A percentile compares a stretch with the other conserved stretches of the same genome.
These are phyloP conservation scores for Nannoperca obscura DNA, from an alignment of 2,797 vertebrate species.

Conservation along the genomic window DNA sequence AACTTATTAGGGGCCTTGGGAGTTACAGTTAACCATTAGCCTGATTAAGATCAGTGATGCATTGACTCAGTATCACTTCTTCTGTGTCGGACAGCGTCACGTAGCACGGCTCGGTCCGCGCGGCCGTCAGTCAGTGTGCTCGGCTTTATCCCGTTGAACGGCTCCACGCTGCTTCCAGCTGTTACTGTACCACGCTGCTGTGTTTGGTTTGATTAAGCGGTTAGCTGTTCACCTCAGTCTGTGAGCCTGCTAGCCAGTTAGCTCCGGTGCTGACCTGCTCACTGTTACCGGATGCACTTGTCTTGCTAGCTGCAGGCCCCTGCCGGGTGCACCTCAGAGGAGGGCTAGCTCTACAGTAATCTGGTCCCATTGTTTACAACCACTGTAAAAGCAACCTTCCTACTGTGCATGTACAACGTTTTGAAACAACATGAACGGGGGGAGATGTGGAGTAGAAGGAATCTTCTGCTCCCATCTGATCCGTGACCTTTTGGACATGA, in stretches of 20 bases:
- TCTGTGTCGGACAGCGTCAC: background rate
- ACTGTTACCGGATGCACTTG: constrained; percentile 9
- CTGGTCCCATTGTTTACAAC: background rate
- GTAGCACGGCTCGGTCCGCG: constrained; percentile 32
- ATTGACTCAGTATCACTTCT: background rate
- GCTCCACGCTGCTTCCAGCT: background rate
- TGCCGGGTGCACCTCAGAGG: constrained; percentile 22
- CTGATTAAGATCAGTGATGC: background rate
- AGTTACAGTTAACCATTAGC: background rate
- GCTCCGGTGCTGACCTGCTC: background rate
- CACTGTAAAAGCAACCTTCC: too few species aligned
- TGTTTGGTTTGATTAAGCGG: background rate
- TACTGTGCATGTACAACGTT: too few species aligned
- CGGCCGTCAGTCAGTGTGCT: constrained; percentile 49
- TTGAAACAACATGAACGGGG: too few species aligned
- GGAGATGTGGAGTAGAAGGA: background rate
- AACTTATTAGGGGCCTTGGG: rapidly evolving
- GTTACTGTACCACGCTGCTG: background rate
- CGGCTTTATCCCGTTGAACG: background rate
- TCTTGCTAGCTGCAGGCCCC: constrained; percentile 66
- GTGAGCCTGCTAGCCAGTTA: constrained; percentile 2
- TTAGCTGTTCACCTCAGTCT: background rate
- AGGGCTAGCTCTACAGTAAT: background rate
- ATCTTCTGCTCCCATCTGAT: background rate
- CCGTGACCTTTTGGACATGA: background rate